phyloP scores from a whole-genome alignment of 2,113 vertebrate species.

The Rousettus leschenaultii region DNA sequence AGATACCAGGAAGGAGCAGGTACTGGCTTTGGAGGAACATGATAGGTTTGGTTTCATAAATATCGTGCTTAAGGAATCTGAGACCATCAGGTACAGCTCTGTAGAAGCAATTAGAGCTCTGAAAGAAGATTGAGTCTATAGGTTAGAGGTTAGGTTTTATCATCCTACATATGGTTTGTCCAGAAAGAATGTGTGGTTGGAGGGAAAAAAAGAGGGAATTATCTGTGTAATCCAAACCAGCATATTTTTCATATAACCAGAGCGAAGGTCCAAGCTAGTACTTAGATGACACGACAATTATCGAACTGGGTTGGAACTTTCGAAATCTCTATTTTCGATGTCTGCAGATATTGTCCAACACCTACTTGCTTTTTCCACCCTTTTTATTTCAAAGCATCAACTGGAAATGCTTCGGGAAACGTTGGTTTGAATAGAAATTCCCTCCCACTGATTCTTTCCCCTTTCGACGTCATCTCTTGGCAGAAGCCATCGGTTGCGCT shows the following conservation, averaged over 20 bases:
- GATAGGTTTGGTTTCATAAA: neutral
- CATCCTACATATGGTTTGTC: neutral
- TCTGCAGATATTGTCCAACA: neutral
- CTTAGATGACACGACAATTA: neutral
- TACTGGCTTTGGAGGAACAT: neutral
- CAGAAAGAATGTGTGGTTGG: neutral
- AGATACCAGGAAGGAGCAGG: neutral
- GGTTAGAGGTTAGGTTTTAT: neutral
- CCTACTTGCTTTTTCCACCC: neutral
- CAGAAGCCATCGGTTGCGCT: neutral
- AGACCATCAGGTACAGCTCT: neutral
- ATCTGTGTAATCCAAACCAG: neutral
- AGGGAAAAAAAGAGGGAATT: neutral
- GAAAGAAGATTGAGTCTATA: neutral
- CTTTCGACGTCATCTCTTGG: constrained; percentile 48
- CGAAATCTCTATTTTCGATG: neutral
- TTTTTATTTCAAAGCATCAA: neutral
- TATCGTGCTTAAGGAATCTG: neutral
- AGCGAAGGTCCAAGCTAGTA: neutral
- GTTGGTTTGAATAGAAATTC: neutral
- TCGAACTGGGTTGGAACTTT: neutral
- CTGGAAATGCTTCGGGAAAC: neutral
- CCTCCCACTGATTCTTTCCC: neutral
- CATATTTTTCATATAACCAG: neutral
- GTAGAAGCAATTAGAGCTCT: neutral